Conservation (phyloP, 2,888 invertebrate genomes). For the Mythimna ferrago region DNA sequence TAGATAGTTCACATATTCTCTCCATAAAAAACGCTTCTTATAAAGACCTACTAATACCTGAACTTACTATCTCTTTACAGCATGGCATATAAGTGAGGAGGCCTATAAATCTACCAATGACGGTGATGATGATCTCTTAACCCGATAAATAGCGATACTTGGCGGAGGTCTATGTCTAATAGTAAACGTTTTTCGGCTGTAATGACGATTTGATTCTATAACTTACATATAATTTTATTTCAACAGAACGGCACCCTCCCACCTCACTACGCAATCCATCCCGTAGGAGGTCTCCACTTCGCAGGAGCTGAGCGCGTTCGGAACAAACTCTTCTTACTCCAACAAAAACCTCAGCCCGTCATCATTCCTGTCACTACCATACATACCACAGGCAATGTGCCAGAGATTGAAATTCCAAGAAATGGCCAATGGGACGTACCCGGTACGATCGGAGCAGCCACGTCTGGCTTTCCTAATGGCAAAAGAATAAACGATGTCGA, state of each 20-base stretch:
- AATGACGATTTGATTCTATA: not conserved
- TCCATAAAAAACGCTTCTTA: too few relatives aligned
- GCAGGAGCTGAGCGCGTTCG: constrained; percentile 86
- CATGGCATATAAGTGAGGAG: too few relatives aligned
- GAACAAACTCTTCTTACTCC: constrained; percentile 74
- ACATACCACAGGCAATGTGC: constrained; percentile 70
- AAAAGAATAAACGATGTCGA: constrained; percentile 45
- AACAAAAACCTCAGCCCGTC: constrained; percentile 58
- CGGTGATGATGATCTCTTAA: too few relatives aligned
- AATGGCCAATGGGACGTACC: constrained; percentile 6
- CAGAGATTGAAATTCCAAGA: constrained; percentile 60
- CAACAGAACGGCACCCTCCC: constrained; percentile 76
- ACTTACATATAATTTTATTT: not conserved
- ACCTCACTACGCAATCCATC: constrained; percentile 81
- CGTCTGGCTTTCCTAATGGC: not conserved
- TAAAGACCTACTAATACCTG: too few relatives aligned
- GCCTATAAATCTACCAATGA: too few relatives aligned
- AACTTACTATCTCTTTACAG: too few relatives aligned
- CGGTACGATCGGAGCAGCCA: constrained; percentile 23
- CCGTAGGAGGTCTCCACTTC: constrained; percentile 83
- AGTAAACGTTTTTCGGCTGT: not conserved
- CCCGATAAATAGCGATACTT: too few relatives aligned
- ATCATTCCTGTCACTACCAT: constrained; percentile 47
- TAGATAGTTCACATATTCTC: too few relatives aligned
- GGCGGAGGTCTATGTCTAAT: too few relatives aligned